Evolutionary conservation across 2,797 vertebrate species (phyloP).

Genomic region (Protonibea diacanthus): DNA sequence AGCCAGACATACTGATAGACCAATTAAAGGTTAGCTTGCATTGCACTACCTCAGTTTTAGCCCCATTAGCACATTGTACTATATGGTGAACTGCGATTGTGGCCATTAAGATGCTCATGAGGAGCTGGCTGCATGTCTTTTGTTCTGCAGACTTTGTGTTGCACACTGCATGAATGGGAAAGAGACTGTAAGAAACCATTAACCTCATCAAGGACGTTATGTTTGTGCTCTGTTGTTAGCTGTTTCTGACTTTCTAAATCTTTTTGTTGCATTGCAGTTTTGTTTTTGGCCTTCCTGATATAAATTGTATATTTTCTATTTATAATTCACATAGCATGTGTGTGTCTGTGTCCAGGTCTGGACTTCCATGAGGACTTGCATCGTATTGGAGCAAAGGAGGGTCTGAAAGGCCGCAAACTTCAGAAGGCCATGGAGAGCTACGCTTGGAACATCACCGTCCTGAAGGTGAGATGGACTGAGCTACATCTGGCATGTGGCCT

Average conservation of each 20-base stretch:
- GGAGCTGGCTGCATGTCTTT: slow-evolving; percentile 9
- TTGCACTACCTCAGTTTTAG: slow-evolving; percentile 44
- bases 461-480: slow-evolving; percentile 88
- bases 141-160: slow-evolving; percentile 10
- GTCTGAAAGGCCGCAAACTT: slow-evolving; percentile 91
- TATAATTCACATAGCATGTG: neutral
- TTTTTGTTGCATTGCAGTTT: neutral
- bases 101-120: neutral
- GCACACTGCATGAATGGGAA: neutral
- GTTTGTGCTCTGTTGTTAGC: neutral
- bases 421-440: slow-evolving; percentile 97
- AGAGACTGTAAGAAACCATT: too few relatives aligned
- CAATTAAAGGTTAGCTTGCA: slow-evolving; percentile 57
- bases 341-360: slow-evolving; percentile 83
- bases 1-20: slow-evolving; percentile 50
- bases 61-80: slow-evolving; percentile 20
- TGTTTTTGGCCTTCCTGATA: neutral
- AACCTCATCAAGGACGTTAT: neutral
- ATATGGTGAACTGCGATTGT: neutral
- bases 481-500: neutral
- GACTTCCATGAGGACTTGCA: slow-evolving; percentile 94
- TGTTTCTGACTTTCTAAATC: neutral
- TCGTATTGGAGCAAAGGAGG: slow-evolving; percentile 91
- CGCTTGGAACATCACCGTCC: slow-evolving; percentile 98
- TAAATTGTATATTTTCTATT: neutral